These are phyloP conservation scores for Zosterops hypoxanthus DNA, from an alignment of 2,113 vertebrate species.

Conservation along the genomic window DNA sequence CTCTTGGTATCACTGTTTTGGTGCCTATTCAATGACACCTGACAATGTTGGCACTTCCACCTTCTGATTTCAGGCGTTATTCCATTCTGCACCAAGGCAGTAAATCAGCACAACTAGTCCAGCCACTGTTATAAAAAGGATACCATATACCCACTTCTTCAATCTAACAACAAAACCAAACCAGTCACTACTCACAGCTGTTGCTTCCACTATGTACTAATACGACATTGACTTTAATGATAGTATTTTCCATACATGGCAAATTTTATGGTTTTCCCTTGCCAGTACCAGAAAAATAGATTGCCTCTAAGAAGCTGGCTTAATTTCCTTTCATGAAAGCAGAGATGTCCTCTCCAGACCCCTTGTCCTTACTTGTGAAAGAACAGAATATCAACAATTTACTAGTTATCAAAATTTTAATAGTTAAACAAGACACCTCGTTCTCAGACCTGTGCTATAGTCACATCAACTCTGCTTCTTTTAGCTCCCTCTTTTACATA, in stretches of 20 bases:
- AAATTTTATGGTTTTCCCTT: not conserved
- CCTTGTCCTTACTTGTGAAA: not conserved
- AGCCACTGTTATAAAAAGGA: not conserved
- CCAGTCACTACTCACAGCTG: not conserved
- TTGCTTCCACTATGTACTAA: not conserved
- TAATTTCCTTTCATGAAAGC: not conserved
- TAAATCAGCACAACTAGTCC: not conserved
- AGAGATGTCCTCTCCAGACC: not conserved
- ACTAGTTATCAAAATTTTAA: not conserved
- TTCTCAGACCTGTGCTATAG: not conserved
- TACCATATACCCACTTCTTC: not conserved
- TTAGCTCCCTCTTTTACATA: not conserved
- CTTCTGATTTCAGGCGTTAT: not conserved
- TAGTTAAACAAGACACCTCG: not conserved
- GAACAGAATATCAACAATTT: not conserved
- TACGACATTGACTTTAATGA: not conserved
- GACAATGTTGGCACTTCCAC: not conserved
- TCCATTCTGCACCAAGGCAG: not conserved
- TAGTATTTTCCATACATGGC: not conserved
- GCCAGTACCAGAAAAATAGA: not conserved
- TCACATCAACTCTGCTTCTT: not conserved
- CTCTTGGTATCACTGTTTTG: not conserved
- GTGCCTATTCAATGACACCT: not conserved
- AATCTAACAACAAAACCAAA: not conserved
- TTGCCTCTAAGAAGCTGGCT: not conserved